Evolutionary conservation across 2,113 vertebrate genomes (phyloP).

Genomic region (Stigmatopora argus): DNA sequence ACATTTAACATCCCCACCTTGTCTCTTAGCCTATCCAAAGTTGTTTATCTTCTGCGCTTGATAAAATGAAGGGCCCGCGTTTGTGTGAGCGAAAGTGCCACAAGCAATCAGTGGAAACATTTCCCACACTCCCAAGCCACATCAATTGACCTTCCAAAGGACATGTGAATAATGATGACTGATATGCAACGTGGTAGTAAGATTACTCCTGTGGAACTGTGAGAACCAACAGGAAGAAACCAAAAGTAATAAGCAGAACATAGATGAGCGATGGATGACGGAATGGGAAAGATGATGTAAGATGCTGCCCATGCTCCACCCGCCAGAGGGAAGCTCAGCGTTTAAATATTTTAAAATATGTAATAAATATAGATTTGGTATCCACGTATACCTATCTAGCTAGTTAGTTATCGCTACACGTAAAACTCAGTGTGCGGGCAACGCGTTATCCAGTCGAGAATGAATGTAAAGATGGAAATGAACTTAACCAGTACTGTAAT

Average conservation of each 20-base stretch:
- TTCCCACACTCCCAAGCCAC: conserved; percentile 53
- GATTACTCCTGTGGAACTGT: conserved; percentile 23
- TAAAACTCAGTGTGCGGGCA: neutral
- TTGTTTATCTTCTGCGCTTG: conserved; percentile 62
- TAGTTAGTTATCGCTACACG: too few relatives aligned
- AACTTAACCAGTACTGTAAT: neutral
- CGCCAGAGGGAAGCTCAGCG: neutral
- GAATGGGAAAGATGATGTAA: conserved; percentile 18
- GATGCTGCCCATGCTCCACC: neutral
- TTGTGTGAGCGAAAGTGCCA: conserved; percentile 29
- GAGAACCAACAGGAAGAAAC: conserved; percentile 21
- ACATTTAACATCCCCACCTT: conserved; percentile 62
- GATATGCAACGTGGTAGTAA: conserved; percentile 40
- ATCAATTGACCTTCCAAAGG: conserved; percentile 61
- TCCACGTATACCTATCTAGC: too few relatives aligned
- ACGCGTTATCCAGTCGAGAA: neutral
- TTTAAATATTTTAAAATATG: neutral
- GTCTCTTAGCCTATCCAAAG: conserved; percentile 49
- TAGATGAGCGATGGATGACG: neutral
- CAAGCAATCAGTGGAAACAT: conserved; percentile 56
- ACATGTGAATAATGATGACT: conserved; percentile 53
- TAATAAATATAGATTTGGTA: too few relatives aligned
- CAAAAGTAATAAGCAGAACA: conserved; percentile 17
- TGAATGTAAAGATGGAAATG: neutral
- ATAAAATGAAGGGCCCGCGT: conserved; percentile 50